These are phyloP conservation scores for Eolophus roseicapilla DNA, from an alignment of 2,113 vertebrate species.

Conservation along the genomic window DNA sequence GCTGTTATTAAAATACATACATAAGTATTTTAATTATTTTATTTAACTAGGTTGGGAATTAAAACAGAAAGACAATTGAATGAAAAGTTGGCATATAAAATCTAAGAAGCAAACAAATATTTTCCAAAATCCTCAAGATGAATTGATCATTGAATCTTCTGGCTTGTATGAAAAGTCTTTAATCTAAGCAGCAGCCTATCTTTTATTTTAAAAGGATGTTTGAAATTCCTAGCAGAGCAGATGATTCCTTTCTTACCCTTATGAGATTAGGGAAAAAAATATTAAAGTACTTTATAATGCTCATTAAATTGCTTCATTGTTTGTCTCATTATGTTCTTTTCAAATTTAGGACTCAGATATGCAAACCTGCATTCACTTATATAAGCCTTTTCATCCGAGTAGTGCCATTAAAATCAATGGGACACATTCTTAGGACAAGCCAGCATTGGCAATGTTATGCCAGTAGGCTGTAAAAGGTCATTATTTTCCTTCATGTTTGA, in stretches of 20 bases:
- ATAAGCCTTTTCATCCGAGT: neutral
- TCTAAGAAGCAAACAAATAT: neutral
- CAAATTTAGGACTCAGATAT: neutral
- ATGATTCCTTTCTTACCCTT: neutral
- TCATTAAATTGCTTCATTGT: neutral
- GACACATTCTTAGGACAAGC: neutral
- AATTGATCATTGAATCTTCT: neutral
- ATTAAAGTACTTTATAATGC: neutral
- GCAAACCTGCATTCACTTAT: neutral
- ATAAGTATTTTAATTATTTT: neutral
- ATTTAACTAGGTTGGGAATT: neutral
- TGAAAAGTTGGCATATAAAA: conserved; percentile 4
- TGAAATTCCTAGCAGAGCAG: conserved; percentile 9
- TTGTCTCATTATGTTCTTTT: neutral
- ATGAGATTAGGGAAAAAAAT: neutral
- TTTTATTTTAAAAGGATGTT: neutral
- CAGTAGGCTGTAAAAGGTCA: neutral
- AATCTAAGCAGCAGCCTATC: neutral
- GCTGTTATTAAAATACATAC: neutral
- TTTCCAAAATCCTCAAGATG: neutral
- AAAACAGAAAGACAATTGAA: neutral
- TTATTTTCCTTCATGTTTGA: neutral
- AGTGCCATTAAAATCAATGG: neutral
- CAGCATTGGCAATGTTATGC: neutral
- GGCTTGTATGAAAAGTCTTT: neutral